Evolutionary conservation across 2,113 vertebrate genomes (phyloP), one percentile per base, ranked within the genome.

Genomic region (Cairina moschata): DNA sequence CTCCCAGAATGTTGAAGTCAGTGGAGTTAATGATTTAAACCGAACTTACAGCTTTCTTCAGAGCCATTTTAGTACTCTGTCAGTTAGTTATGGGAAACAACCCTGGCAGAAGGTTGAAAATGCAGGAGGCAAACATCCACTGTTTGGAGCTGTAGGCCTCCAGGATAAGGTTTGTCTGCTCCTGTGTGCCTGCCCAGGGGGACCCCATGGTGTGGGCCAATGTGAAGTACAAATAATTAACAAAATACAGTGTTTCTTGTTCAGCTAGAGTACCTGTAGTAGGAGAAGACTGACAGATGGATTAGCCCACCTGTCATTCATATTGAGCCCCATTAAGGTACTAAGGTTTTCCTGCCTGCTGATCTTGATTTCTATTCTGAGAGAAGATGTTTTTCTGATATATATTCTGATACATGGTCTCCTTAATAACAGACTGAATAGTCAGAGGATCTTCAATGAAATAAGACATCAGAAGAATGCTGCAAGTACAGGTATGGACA

Each of bases 1-100:
- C 13, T 77, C 40, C 38, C 31, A 77, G 52, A 90, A 74, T 74
- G 88, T 31, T 77, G 55, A 86, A 71, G 52, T 52, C 88, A 71
- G 55, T 58, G 60, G 31, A 29, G 55, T 59, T 74, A 59, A 81
- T 92, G 76, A 94, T 81, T 95, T 67, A 94, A 91, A 85, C 34
- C 29, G 75, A 76, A 71, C 62, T 66, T 4, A 52, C 6, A 50
- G 16, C 32, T 90, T 74, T 83, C 67, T 67, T 88, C 31, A 25
- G 71, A 78, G 46, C 18, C 17, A 32, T 74, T 94, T 72, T 52
- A 34, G 58, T 59, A 44, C 34, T 31, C 4, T 2, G 38, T 13
- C 66, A 46, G 36, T 56, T 26, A 56, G 40, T 50, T 44, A 46
- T 38, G 46, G 44, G 78, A 94, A 94, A 80, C 9, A 69, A 91